Evolutionary conservation across 1,140 invertebrate species (phyloP).

Genomic region (Neodiprion fabricii): DNA sequence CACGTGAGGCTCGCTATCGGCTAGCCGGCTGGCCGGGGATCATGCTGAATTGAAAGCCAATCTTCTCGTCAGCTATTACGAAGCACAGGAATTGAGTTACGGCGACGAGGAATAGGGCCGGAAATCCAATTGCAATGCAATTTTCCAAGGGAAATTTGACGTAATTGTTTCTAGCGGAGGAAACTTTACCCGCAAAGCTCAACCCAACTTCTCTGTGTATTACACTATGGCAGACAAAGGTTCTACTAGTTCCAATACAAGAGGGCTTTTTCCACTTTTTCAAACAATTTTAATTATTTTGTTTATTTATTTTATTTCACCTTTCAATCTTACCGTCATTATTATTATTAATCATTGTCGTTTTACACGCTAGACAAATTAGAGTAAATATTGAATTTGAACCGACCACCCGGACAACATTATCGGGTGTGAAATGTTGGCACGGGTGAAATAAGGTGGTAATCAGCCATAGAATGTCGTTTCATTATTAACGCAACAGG

Average conservation of each 20-base stretch:
- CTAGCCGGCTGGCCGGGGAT: not conserved
- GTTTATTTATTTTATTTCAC: too few species aligned
- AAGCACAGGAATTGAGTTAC: slow-evolving; percentile 1
- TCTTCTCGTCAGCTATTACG: slow-evolving; percentile 4
- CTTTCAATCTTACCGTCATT: too few species aligned
- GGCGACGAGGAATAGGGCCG: not conserved
- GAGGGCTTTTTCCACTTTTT: too few species aligned
- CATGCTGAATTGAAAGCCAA: slow-evolving; percentile 4
- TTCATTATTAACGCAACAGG: not conserved
- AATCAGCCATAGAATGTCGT: not conserved
- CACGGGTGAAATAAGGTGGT: not conserved
- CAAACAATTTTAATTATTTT: too few species aligned
- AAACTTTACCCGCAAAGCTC: not conserved
- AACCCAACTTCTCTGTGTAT: not conserved
- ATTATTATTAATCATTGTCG: too few species aligned
- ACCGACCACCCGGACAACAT: not conserved
- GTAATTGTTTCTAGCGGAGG: slow-evolving; percentile 1
- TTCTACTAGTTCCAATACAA: too few species aligned
- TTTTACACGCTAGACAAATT: too few species aligned
- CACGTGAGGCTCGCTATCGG: not conserved
- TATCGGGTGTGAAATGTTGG: not conserved
- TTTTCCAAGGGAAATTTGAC: slow-evolving; percentile 4
- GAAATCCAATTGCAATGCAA: slow-evolving; percentile 1
- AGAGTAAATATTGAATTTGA: not conserved
- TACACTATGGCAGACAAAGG: too few species aligned